A percentile compares a stretch with the other conserved stretches of the same genome.
Evolutionary conservation across 1,140 invertebrate genomes (phyloP).

Genomic region (Drosophila sp.): DNA sequence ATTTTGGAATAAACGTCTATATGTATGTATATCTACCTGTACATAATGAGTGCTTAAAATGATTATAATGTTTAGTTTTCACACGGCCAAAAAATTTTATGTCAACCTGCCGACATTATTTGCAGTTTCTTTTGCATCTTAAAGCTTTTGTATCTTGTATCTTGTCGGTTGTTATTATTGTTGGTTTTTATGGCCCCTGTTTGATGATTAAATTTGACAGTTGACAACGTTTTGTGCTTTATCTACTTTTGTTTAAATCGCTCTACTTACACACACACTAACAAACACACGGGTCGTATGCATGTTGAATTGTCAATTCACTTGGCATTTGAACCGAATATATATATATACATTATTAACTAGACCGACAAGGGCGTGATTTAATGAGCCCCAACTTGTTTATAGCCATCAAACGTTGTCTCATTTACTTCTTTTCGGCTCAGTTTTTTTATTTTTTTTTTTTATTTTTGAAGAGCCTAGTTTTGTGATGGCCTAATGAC

Average conservation of each 20-base stretch:
- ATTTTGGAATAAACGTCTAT: slow-evolving; percentile 21
- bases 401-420: slow-evolving; percentile 9
- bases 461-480: background rate
- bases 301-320: slow-evolving; percentile 72
- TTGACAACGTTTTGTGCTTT: slow-evolving; percentile 70
- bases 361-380: slow-evolving; percentile 66
- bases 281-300: background rate
- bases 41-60: background rate
- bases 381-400: slow-evolving; percentile 56
- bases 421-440: slow-evolving; percentile 16
- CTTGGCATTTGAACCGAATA: slow-evolving; percentile 55
- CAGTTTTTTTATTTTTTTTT: slow-evolving; percentile 11
- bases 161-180: slow-evolving; percentile 24
- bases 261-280: slow-evolving; percentile 34
- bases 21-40: slow-evolving; percentile 6
- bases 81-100: slow-evolving; percentile 46
- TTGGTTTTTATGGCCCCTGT: slow-evolving; percentile 45
- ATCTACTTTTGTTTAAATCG: slow-evolving; percentile 45
- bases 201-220: slow-evolving; percentile 79
- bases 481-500: slow-evolving; percentile 29
- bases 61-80: slow-evolving; percentile 9
- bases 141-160: slow-evolving; percentile 39
- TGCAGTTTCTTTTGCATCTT: slow-evolving; percentile 36
- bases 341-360: slow-evolving; percentile 65
- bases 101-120: slow-evolving; percentile 59